Base-by-base conservation (phyloP, 30 jellyfish, hydroid and myxozoan species). In the Pelagia noctiluca region DNA sequence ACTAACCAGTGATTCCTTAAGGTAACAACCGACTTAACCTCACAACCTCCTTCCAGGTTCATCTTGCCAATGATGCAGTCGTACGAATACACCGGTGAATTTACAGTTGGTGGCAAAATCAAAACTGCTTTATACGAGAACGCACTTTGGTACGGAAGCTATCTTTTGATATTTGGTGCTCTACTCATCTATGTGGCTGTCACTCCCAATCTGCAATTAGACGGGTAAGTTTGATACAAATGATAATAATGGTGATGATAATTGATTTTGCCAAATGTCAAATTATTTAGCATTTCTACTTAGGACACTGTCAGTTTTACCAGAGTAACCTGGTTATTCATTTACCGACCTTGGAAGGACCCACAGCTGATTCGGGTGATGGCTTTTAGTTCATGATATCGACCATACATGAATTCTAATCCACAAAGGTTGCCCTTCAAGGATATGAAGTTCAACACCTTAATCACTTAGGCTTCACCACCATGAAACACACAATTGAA, bases 101-200 rank as follows among this genome's bases (percentile, higher is more conserved):
- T 95, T 54, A 73, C 97, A 47, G 87, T 85, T 26, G 71, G 77
- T 88, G 99, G 99, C 4, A 95, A 95, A 86, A 89, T 95, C 31
- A 89, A 89, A 71, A 86, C 96, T 54, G 97, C 99, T 5, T 63
- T 95, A 46, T 95, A 77, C 84, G 99, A 95, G 69, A 95, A 95
- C 89, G 99, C 99, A 0, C 31, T 95, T 19, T 95, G 99, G 99
- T 95, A 95, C 86, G 99, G 99, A 47, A 95, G 97, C 88, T 95
- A 95, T 50, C 96, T 95, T 31, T 85, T 95, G 7, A 95, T 95
- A 29, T 95, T 95, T 89, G 99, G 99, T 5, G 91, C 87, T 23
- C 92, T 95, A 21, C 88, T 95, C 30, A 78, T 95, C 0, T 95
- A 95, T 64, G 99, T 95, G 24, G 99, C 99, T 0, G 91, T 95